Percentiles rank a stretch among this genome's conserved stretches.
Evolutionary conservation across 2,888 invertebrate genomes (phyloP).

Genomic region (Odontocolon sp.): DNA sequence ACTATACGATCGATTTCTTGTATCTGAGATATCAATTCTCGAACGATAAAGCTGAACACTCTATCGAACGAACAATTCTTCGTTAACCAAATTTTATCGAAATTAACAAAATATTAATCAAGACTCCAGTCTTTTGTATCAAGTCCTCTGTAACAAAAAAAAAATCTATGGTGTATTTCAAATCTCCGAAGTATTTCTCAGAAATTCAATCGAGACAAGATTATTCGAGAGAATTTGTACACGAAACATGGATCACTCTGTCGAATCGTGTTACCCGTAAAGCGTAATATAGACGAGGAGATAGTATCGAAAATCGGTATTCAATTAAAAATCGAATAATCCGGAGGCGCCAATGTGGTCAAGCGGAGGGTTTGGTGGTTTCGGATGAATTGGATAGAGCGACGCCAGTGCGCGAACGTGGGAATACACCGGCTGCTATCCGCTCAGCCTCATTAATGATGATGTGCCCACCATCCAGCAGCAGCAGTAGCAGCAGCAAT

Average conservation of each 20-base stretch:
- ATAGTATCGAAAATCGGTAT: slow-evolving; percentile 60
- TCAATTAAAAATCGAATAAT: slow-evolving; percentile 60
- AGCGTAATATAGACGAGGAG: neutral
- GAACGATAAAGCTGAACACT: too few species aligned
- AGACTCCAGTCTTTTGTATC: too few species aligned
- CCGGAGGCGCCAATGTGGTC: slow-evolving; percentile 63
- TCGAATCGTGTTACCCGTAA: too few species aligned
- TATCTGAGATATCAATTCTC: too few species aligned
- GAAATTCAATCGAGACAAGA: neutral
- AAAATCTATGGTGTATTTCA: neutral
- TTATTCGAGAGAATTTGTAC: too few species aligned
- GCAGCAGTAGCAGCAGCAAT: slow-evolving; percentile 46
- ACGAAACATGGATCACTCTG: too few species aligned
- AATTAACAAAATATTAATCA: too few species aligned
- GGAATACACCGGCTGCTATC: slow-evolving; percentile 76
- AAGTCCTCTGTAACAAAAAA: too few species aligned
- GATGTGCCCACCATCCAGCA: slow-evolving; percentile 90
- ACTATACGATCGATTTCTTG: too few species aligned
- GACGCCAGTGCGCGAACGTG: slow-evolving; percentile 77
- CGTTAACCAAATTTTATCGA: too few species aligned
- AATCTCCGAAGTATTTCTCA: neutral
- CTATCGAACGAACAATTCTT: too few species aligned
- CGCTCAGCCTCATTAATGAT: slow-evolving; percentile 88
- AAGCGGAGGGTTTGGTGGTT: slow-evolving; percentile 62
- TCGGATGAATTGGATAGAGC: slow-evolving; percentile 74